Conservation (phyloP, 2,113 vertebrate genomes). For the Cephalopterus ornatus region DNA sequence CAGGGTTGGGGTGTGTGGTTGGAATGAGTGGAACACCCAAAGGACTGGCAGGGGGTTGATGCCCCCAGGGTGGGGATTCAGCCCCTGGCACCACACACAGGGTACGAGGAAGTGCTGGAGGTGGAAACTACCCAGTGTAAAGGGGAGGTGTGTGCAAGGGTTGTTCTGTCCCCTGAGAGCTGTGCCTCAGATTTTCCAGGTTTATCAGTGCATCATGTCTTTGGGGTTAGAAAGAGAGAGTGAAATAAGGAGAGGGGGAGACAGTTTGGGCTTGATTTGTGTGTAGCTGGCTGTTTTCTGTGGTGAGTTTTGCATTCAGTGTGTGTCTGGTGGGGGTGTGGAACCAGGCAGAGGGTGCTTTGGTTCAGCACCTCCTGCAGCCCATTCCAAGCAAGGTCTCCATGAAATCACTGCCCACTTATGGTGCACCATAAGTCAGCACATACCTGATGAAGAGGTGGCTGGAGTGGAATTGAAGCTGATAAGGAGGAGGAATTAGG, state of each 20-base stretch:
- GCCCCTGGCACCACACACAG: too few relatives aligned
- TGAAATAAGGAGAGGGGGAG: rapidly evolving
- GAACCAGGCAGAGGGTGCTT: not conserved
- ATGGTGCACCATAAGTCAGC: not conserved
- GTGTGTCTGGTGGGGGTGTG: rapidly evolving
- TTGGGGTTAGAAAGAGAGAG: not conserved
- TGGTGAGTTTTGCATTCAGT: not conserved
- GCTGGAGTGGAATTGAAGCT: not conserved
- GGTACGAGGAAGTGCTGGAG: not conserved
- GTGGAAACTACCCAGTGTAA: not conserved
- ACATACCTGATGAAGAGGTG: too few relatives aligned
- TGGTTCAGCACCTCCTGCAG: not conserved
- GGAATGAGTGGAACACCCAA: not conserved
- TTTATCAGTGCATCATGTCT: not conserved
- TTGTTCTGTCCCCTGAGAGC: not conserved
- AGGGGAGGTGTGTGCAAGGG: rapidly evolving
- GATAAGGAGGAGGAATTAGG: not conserved
- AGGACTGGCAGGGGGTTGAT: not conserved
- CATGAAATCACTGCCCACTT: not conserved
- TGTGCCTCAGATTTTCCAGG: not conserved
- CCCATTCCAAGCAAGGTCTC: rapidly evolving
- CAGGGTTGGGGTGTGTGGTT: not conserved
- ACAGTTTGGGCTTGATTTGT: not conserved
- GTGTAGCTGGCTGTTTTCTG: not conserved
- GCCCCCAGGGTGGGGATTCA: not conserved